Conservation (phyloP, 2,113 vertebrate species). For the Notothenia coriiceps region DNA sequence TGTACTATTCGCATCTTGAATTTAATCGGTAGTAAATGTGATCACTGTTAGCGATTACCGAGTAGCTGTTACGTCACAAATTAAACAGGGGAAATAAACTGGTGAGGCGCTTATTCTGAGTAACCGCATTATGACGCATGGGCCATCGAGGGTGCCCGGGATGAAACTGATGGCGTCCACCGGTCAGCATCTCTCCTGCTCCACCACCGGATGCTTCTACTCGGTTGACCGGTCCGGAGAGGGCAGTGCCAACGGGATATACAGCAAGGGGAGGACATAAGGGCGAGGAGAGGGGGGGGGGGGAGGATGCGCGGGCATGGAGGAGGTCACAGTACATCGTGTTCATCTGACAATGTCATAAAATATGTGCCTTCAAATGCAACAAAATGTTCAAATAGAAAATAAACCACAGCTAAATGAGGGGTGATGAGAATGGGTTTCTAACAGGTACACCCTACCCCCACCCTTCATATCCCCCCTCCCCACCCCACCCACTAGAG, state of each 20-base stretch:
- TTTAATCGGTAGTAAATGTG: conserved; percentile 59
- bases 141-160: conserved; percentile 67
- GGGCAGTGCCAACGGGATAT: conserved; percentile 3
- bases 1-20: background rate
- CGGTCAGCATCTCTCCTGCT: conserved; percentile 14
- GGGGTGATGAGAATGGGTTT: background rate
- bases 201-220: conserved; percentile 14
- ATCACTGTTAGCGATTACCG: conserved; percentile 52
- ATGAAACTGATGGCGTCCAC: conserved; percentile 48
- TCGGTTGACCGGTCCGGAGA: conserved; percentile 2
- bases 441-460: background rate
- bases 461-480: background rate
- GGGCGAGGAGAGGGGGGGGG: background rate
- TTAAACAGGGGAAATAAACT: conserved; percentile 75
- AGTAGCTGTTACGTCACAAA: conserved; percentile 79
- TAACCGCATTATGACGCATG: conserved; percentile 89
- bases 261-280: conserved; percentile 7
- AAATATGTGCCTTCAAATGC: background rate
- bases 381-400: background rate
- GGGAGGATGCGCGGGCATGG: conserved; percentile 6
- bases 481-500: conserved; percentile 11
- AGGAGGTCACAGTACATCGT: conserved; percentile 53
- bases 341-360: conserved; percentile 22
- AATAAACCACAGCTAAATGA: conserved; percentile 4
- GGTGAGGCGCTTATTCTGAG: conserved; percentile 77